phyloP scores from a whole-genome alignment of 2,113 vertebrate genomes.

The Phocoena phocoena region DNA sequence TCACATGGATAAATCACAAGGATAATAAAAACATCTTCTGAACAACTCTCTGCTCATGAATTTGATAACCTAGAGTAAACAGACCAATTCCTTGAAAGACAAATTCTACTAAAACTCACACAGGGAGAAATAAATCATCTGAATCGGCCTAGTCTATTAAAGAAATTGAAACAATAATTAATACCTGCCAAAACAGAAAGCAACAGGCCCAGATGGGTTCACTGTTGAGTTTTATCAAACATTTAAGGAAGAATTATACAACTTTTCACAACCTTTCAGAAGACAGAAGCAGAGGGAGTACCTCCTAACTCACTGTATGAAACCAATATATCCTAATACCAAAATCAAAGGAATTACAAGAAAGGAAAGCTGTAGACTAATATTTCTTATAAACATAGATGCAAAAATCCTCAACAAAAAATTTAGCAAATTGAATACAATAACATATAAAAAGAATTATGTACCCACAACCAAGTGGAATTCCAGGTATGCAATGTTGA shows the following conservation, averaged over 20 bases:
- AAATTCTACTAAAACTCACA: neutral
- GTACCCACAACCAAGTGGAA: neutral
- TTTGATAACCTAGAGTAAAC: slow-evolving; percentile 1
- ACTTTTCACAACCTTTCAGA: neutral
- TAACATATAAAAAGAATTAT: neutral
- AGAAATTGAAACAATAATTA: neutral
- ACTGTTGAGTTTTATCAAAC: neutral
- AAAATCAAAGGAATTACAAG: neutral
- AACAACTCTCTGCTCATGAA: neutral
- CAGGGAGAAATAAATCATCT: neutral
- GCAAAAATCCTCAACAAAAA: neutral
- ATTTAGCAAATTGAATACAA: neutral
- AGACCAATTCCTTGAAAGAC: neutral
- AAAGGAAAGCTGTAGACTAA: neutral
- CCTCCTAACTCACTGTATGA: neutral
- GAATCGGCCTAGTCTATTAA: neutral
- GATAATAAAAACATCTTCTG: neutral
- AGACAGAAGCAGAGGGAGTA: neutral
- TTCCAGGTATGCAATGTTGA: neutral
- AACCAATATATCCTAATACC: neutral
- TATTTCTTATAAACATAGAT: neutral
- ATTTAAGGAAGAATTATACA: slow-evolving; percentile 6
- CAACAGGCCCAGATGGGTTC: neutral
- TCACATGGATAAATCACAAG: neutral
- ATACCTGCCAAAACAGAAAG: neutral